Evolutionary conservation across 64 coral and sea anemone species (phyloP).

Genomic region (Catalaphyllia jardinei): DNA sequence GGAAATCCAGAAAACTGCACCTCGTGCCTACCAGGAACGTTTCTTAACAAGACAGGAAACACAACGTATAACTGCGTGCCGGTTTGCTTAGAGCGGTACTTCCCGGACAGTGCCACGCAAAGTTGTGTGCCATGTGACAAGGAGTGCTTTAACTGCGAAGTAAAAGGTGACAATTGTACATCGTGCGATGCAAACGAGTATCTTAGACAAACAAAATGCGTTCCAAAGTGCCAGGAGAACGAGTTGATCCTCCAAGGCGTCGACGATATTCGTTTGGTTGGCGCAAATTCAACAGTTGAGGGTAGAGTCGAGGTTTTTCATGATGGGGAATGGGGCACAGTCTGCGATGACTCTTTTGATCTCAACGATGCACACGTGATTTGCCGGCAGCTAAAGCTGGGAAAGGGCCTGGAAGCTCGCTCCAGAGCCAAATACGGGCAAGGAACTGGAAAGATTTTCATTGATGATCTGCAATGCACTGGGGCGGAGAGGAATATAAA

Average conservation of each 20-base stretch:
- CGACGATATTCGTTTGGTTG: slow-evolving; percentile 52
- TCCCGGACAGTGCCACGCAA: background rate
- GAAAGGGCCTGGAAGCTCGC: slow-evolving; percentile 24
- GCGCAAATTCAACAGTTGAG: slow-evolving; percentile 54
- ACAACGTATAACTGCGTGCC: slow-evolving; percentile 40
- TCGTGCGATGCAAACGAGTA: background rate
- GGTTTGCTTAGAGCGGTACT: slow-evolving; percentile 53
- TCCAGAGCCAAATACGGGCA: slow-evolving; percentile 36
- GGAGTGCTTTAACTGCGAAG: slow-evolving; percentile 38
- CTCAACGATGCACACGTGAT: slow-evolving; percentile 52
- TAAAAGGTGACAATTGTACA: background rate
- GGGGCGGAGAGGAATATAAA: slow-evolving; percentile 61
- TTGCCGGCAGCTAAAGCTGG: slow-evolving; percentile 72
- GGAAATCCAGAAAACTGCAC: slow-evolving; percentile 27
- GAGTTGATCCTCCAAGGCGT: slow-evolving; percentile 7
- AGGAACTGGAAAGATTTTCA: slow-evolving; percentile 60
- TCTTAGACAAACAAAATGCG: background rate
- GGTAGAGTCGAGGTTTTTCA: slow-evolving; percentile 67
- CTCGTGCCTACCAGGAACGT: slow-evolving; percentile 11
- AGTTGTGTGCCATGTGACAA: slow-evolving; percentile 38
- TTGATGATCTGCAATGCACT: slow-evolving; percentile 77
- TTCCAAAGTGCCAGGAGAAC: background rate
- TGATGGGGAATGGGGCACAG: slow-evolving; percentile 68
- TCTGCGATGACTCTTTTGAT: slow-evolving; percentile 76
- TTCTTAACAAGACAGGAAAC: slow-evolving; percentile 54